Evolutionary conservation across 2,113 vertebrate species (phyloP).

Genomic region (Brachypodius melanocephalos): DNA sequence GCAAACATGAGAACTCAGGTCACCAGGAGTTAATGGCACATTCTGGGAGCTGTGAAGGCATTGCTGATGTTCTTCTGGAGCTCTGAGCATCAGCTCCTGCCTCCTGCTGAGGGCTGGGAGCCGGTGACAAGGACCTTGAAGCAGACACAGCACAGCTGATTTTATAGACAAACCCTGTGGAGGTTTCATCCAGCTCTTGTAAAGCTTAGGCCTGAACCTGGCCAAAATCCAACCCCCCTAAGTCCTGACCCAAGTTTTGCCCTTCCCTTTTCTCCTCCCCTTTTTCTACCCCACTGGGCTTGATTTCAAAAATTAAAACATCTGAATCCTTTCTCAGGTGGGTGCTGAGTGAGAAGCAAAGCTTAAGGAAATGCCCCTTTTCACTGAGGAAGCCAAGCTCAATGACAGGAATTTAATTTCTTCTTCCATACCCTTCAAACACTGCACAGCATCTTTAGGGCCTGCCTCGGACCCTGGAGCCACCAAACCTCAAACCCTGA

Average conservation of each 20-base stretch:
- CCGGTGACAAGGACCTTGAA: background rate
- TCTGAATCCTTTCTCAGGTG: background rate
- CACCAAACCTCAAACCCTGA: background rate
- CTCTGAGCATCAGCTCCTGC: background rate
- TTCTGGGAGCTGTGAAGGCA: background rate
- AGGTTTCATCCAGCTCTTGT: background rate
- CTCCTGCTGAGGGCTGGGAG: background rate
- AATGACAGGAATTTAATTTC: fast-evolving
- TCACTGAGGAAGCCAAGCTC: background rate
- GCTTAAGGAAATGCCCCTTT: background rate
- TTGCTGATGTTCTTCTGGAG: background rate
- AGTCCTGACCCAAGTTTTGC: background rate
- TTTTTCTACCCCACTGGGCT: background rate
- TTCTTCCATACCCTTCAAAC: background rate
- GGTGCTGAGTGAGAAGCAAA: background rate
- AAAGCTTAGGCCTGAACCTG: fast-evolving
- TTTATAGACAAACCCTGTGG: fast-evolving
- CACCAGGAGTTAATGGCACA: background rate
- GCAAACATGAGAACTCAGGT: background rate
- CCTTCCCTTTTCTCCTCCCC: background rate
- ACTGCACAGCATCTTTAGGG: fast-evolving
- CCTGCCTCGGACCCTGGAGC: fast-evolving
- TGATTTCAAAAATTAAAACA: background rate
- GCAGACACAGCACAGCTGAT: background rate
- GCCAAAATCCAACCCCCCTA: background rate